Conservation (phyloP, 1,140 invertebrate species). For the Zaprionus ghesquierei region DNA sequence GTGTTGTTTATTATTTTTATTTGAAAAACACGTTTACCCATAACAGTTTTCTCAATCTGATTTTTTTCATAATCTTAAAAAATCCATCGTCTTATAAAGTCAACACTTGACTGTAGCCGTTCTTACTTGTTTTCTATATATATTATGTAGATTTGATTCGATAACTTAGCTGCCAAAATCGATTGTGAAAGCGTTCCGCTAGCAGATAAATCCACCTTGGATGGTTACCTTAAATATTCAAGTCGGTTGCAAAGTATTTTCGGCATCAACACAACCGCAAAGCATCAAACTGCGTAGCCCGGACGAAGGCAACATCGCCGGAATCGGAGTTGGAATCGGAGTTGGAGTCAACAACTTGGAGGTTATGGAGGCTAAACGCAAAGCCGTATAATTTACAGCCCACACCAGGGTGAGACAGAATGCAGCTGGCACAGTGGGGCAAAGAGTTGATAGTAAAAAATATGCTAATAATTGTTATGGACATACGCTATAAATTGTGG, state of each 20-base stretch:
- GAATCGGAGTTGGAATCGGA: not conserved
- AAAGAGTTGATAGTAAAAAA: not conserved
- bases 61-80: too few species aligned
- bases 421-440: slow-evolving; percentile 19
- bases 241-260: slow-evolving; percentile 3
- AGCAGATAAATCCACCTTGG: not conserved
- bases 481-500: too few species aligned
- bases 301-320: not conserved
- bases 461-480: not conserved
- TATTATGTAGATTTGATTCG: too few species aligned
- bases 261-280: slow-evolving; percentile 62
- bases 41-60: too few species aligned
- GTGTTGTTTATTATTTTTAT: too few species aligned
- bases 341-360: slow-evolving; percentile 31
- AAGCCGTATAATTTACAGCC: slow-evolving; percentile 69
- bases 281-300: slow-evolving; percentile 61
- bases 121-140: too few species aligned
- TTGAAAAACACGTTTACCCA: too few species aligned
- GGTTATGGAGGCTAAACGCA: slow-evolving; percentile 66
- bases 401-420: slow-evolving; percentile 22
- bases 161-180: too few species aligned
- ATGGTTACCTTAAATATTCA: not conserved
- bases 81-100: too few species aligned
- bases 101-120: too few species aligned
- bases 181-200: too few species aligned